Conservation (phyloP, 2,888 invertebrate genomes). For the Aphidius colemani region DNA sequence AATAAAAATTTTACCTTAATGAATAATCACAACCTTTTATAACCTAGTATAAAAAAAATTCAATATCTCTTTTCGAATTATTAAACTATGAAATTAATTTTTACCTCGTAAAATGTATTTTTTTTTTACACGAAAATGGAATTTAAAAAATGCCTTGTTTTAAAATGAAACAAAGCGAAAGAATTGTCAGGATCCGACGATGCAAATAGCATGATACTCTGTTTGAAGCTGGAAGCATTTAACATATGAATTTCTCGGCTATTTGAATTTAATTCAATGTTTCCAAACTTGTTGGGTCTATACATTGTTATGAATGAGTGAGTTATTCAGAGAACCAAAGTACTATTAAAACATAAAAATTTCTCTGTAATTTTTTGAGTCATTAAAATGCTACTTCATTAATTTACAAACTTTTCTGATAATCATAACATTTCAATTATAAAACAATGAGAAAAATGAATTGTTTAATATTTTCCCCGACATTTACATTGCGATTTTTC, state of each 20-base stretch:
- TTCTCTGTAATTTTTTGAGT: background rate
- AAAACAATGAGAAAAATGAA: too few relatives aligned
- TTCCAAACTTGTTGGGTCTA: constrained; percentile 22
- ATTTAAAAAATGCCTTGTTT: too few relatives aligned
- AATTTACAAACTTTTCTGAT: too few relatives aligned
- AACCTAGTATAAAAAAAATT: background rate
- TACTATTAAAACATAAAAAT: too few relatives aligned
- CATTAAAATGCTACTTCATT: background rate
- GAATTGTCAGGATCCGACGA: constrained; percentile 15
- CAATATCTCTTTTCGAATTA: background rate
- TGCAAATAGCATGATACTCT: constrained; percentile 9
- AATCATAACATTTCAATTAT: too few relatives aligned
- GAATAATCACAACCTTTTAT: too few relatives aligned
- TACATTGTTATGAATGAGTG: constrained; percentile 5
- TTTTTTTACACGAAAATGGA: too few relatives aligned
- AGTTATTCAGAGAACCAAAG: too few relatives aligned
- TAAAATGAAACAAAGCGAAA: constrained; percentile 18
- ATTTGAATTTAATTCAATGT: constrained; percentile 37
- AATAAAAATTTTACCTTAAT: too few relatives aligned
- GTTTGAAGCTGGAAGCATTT: constrained; percentile 16
- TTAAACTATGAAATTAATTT: background rate
- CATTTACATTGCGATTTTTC: too few relatives aligned
- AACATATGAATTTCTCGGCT: constrained; percentile 30
- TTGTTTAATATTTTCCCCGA: too few relatives aligned
- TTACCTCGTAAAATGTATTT: too few relatives aligned